Evolutionary conservation across 2,113 vertebrate genomes (phyloP).

Genomic region (Cromileptes altivelis): DNA sequence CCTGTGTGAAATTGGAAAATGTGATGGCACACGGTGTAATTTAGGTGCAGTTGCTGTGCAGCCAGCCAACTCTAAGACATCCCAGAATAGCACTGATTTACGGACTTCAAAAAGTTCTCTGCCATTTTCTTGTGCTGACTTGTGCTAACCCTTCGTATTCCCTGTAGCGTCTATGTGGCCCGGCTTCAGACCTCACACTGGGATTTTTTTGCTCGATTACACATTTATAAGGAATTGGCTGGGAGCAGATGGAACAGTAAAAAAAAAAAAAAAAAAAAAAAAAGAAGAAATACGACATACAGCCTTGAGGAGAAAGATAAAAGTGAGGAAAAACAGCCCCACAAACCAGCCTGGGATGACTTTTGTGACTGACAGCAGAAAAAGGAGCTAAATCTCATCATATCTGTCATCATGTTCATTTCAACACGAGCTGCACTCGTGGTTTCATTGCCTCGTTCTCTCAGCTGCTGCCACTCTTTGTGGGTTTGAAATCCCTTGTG

Average conservation of each 20-base stretch:
- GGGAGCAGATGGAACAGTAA: slow-evolving; percentile 8
- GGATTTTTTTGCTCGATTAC: slow-evolving; percentile 56
- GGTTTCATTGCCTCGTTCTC: slow-evolving; percentile 38
- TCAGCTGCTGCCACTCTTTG: slow-evolving; percentile 45
- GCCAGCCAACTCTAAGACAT: slow-evolving; percentile 19
- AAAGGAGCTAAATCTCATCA: slow-evolving; percentile 46
- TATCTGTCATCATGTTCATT: slow-evolving; percentile 55
- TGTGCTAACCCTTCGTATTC: slow-evolving; percentile 10
- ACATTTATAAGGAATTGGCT: slow-evolving; percentile 33
- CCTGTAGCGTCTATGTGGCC: neutral
- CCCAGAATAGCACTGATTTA: slow-evolving; percentile 10
- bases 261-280: neutral
- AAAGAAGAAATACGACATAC: neutral
- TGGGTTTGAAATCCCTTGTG: slow-evolving; percentile 55
- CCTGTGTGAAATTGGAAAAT: slow-evolving; percentile 42
- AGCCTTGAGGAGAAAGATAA: slow-evolving; percentile 33
- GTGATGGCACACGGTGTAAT: slow-evolving; percentile 33
- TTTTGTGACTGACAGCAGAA: slow-evolving; percentile 48
- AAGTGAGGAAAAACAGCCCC: slow-evolving; percentile 35
- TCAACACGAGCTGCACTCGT: slow-evolving; percentile 46
- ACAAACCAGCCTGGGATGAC: slow-evolving; percentile 43
- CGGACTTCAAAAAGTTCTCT: slow-evolving; percentile 15
- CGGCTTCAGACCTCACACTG: slow-evolving; percentile 12
- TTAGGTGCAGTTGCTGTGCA: slow-evolving; percentile 24
- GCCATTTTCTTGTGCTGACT: slow-evolving; percentile 9